Base-by-base conservation (phyloP, 2,888 invertebrate species). In the Drosophila nr. perissopoda region DNA sequence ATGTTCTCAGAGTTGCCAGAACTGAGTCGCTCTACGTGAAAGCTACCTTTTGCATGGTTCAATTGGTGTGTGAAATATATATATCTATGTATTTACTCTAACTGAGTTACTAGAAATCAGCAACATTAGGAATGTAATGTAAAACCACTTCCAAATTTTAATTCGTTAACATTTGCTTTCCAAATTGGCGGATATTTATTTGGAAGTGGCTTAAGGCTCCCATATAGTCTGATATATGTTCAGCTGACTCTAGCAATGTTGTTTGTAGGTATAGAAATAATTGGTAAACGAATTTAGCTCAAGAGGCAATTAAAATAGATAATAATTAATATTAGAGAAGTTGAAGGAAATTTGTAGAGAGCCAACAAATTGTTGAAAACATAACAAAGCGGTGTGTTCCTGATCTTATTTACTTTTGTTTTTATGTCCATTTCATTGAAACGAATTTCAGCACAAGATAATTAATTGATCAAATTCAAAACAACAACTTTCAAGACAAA, bases 401-500 rank as follows among this genome's bases (percentile, higher is more conserved):
- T 58, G 31, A 59, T 25, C 65, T 66, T 13, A 13, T 58, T 53
- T 42, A 25, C 33, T 33, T 45, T 34, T 51, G 45, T 64, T 42
- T 42, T 33, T n/a, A 45, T 70, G 34, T 45, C 31, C 25, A 27
- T 34, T 31, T 49, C 59, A 42, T 67, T 63, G 57, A 38, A 51
- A 58, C 67, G 42, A 64, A 13, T 34, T 48, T 64, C 38, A 78
- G 75, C 69, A 53, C 57, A 81, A 69, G 45, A 64, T 56, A 78
- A 82, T 73, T 57, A 54, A 70, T 66, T 69, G 69, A 73, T 64
- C 60, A 36, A 81, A 89, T 76, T 58, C 45, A 63, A 63, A 73
- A 69, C 68, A 63, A 38, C 65, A 83, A 83, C 62, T 66, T 81
- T 81, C 82, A 76, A 82, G 88, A 85, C 82, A 65, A 75, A 73